phyloP scores from a whole-genome alignment of 2,113 vertebrate genomes.

The Muntiacus reevesi region DNA sequence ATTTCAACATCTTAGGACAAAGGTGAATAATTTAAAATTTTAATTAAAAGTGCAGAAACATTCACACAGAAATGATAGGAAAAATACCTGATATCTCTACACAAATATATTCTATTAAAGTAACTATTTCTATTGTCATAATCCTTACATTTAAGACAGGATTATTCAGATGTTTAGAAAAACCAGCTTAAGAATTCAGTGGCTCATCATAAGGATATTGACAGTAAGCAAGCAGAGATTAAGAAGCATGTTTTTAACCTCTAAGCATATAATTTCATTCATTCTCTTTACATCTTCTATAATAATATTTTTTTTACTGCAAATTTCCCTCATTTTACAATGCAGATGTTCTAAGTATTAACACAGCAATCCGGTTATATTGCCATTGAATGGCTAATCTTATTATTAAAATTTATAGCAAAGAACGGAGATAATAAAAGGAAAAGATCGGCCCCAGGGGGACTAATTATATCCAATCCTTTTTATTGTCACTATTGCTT shows the following conservation, averaged over 20 bases:
- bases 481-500: slow-evolving; percentile 28
- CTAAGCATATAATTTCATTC: background rate
- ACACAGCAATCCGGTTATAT: background rate
- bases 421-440: slow-evolving; percentile 25
- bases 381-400: background rate
- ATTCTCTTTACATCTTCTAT: slow-evolving; percentile 4
- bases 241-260: background rate
- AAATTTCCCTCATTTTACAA: slow-evolving; percentile 4
- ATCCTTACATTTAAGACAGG: background rate
- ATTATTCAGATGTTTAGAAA: background rate
- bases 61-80: background rate
- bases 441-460: background rate
- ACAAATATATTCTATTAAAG: slow-evolving; percentile 8
- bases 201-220: background rate
- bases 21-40: background rate
- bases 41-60: slow-evolving; percentile 29
- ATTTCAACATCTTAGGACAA: slow-evolving; percentile 5
- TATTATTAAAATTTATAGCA: slow-evolving; percentile 32
- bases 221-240: background rate
- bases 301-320: background rate
- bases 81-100: background rate
- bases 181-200: background rate
- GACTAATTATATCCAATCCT: background rate
- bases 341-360: background rate
- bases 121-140: background rate